phyloP scores from a whole-genome alignment of 2,113 vertebrate species.

The Bubo scandiacus region DNA sequence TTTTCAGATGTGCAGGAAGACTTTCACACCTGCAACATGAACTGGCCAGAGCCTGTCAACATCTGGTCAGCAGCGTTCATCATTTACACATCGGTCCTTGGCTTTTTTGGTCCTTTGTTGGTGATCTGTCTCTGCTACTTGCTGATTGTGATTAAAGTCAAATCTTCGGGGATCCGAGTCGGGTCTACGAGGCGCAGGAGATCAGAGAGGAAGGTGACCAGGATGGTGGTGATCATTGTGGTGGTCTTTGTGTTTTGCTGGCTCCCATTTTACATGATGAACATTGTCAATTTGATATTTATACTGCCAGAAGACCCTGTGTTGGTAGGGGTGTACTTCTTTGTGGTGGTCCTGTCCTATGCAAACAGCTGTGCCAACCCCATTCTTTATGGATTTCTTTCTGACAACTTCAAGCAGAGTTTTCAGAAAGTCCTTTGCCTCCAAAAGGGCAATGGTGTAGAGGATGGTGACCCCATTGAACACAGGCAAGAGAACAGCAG shows the following conservation, averaged over 20 bases:
- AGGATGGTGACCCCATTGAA: constrained; percentile 80
- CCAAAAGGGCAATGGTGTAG: constrained; percentile 73
- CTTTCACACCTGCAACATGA: constrained; percentile 90
- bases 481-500: constrained; percentile 83
- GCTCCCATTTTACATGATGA: constrained; percentile 92
- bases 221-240: constrained; percentile 95
- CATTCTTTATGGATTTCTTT: constrained; percentile 90
- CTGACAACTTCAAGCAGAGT: constrained; percentile 94
- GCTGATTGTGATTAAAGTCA: constrained; percentile 89
- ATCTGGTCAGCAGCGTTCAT: constrained; percentile 90
- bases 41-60: constrained; percentile 88
- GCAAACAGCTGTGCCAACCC: constrained; percentile 97
- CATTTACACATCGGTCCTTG: constrained; percentile 87
- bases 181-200: constrained; percentile 85
- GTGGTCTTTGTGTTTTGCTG: constrained; percentile 92
- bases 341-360: constrained; percentile 88
- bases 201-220: constrained; percentile 88
- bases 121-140: constrained; percentile 95
- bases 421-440: constrained; percentile 89
- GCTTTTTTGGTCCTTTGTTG: constrained; percentile 89
- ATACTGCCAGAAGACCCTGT: constrained; percentile 86
- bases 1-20: constrained; percentile 88
- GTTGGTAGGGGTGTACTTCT: constrained; percentile 86
- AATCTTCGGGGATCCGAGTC: constrained; percentile 79
- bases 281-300: constrained; percentile 90